These are phyloP conservation scores for Syngnathus scovelli DNA, from an alignment of 2,113 vertebrate genomes.

Conservation along the genomic window DNA sequence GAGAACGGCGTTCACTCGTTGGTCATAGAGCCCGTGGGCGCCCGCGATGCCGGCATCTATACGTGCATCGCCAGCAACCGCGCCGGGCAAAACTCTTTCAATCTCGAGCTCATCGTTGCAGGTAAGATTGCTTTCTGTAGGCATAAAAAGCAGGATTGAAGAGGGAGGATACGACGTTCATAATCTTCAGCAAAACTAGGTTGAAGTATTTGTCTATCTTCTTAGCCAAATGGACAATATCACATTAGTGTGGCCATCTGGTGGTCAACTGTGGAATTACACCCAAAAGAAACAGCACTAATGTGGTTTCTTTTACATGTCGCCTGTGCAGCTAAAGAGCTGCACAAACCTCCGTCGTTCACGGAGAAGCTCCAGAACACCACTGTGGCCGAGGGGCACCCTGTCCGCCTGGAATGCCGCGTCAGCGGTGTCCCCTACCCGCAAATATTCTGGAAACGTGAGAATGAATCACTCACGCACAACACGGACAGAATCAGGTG, in stretches of 20 bases:
- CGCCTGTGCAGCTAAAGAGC: conserved; percentile 82
- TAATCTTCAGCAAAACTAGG: no score
- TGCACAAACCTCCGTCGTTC: conserved; percentile 88
- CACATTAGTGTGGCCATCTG: no score
- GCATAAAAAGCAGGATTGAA: no score
- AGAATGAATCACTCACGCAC: conserved; percentile 95
- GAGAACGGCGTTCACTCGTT: conserved; percentile 95
- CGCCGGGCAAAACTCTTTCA: conserved; percentile 94
- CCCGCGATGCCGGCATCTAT: conserved; percentile 90
- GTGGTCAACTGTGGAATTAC: no score
- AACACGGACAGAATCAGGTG: conserved; percentile 94
- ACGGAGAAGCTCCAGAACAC: conserved; percentile 97
- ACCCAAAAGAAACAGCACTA: no score
- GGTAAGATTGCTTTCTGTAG: conserved; percentile 64
- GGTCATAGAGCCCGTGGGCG: conserved; percentile 89
- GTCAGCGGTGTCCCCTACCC: conserved; percentile 83
- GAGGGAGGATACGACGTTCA: no score
- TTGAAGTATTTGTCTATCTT: no score
- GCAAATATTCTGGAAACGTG: conserved; percentile 98
- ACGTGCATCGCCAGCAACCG: conserved; percentile 91
- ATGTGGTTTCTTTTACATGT: not conserved
- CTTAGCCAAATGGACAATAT: no score
- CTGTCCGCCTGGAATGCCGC: conserved; percentile 89
- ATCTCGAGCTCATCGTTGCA: conserved; percentile 92
- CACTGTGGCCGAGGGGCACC: conserved; percentile 88